Evolutionary conservation across 2,113 vertebrate genomes (phyloP), one percentile per base, ranked within the genome.

Genomic region (Eulemur macaco): DNA sequence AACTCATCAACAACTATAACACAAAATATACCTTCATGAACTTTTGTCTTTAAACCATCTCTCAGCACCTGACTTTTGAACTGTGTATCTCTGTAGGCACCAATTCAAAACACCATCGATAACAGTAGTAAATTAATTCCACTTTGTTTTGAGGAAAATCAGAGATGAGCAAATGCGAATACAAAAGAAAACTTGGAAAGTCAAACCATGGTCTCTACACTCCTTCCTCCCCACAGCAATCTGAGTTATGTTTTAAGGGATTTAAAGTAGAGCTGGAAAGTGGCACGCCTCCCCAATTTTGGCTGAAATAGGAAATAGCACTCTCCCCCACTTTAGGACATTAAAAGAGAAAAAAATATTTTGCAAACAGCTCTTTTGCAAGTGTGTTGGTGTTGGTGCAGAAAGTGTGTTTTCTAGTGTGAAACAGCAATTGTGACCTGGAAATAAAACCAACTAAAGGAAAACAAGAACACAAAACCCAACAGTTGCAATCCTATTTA

Each of bases 21-120:
- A 99, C 98, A 99, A 99, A 99, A 98, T 98, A 99, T 98, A 99
- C 99, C 99, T 99, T 99, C 99, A 99, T 99, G 98, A 97, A 96
- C 95, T 98, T 98, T 97, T 98, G 84, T 98, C 96, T 98, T 98
- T 98, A 98, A 98, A 98, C 97, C 98, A 96, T 76, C 96, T 97
- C 89, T 96, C 73, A 96, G 96, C 97, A 97, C 94, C 80, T 96
- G 89, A 96, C 92, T 86, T 95, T 82, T 52, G 88, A 96, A 96
- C 81, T 80, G 93, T 76, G 37, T 89, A 1, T 91, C 81, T 71
- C 84, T 94, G 18, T 81, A 98, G 96, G 97, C 97, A 98, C 95
- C 95, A 95, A 96, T 91, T 98, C 88, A 96, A 96, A 98, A 97
- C 95, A 98, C 97, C 98, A 97, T 96, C 83, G 97, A 98, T 56